phyloP scores from a whole-genome alignment of 2,113 vertebrate species.

The Hippocampus barbouri region DNA sequence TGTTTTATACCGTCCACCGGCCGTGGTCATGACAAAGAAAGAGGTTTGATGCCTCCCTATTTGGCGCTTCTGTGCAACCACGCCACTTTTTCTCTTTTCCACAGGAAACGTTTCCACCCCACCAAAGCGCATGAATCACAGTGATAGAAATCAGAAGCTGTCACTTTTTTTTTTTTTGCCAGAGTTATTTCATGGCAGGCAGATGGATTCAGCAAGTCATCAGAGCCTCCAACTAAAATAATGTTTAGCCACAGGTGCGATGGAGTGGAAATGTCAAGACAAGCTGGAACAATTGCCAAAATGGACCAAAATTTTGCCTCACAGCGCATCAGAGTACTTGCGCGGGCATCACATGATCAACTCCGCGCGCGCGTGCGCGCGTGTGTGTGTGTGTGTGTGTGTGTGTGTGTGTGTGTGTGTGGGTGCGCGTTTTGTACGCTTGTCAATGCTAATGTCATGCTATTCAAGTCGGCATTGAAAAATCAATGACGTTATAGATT shows the following conservation, averaged over 20 bases:
- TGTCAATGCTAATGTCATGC: too few relatives aligned
- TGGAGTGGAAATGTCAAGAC: not conserved
- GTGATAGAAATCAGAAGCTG: constrained; percentile 24
- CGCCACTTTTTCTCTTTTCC: not conserved
- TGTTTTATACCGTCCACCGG: constrained; percentile 6
- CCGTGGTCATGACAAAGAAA: constrained; percentile 25
- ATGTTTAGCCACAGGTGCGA: not conserved
- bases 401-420: too few relatives aligned
- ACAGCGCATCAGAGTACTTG: not conserved
- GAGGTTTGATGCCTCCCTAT: constrained; percentile 3
- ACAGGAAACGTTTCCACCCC: not conserved
- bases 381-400: too few relatives aligned
- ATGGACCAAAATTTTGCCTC: not conserved
- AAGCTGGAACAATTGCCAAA: not conserved
- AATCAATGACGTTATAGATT: too few relatives aligned
- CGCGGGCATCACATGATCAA: too few relatives aligned
- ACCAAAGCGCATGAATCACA: constrained; percentile 20
- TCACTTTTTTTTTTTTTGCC: constrained; percentile 12
- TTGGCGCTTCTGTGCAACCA: not conserved
- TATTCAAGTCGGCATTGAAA: too few relatives aligned
- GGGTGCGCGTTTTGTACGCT: too few relatives aligned
- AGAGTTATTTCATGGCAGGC: constrained; percentile 13
- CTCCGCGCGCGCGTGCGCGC: too few relatives aligned
- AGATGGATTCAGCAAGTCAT: not conserved
- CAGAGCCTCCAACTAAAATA: not conserved